phyloP scores from a whole-genome alignment of 1,140 invertebrate genomes.

The Cherax destructor region DNA sequence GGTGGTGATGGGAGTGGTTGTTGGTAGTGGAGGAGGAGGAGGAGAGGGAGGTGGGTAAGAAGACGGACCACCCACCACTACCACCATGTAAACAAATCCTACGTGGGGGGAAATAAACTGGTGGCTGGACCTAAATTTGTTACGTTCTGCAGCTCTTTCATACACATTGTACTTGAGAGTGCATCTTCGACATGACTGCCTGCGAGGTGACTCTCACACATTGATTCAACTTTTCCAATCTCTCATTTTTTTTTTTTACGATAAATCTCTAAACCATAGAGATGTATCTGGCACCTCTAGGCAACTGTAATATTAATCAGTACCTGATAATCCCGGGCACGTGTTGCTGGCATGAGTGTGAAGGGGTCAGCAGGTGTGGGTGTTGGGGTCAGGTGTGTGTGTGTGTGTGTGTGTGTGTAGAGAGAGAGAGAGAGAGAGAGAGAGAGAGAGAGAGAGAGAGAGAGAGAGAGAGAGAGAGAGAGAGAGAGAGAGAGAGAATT shows the following conservation, averaged over 20 bases:
- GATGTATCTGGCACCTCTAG: not conserved
- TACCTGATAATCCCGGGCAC: not conserved
- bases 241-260: too few relatives aligned
- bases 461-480: too few relatives aligned
- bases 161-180: not conserved
- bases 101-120: not conserved
- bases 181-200: too few relatives aligned
- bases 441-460: too few relatives aligned
- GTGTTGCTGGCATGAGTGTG: not conserved
- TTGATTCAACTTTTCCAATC: too few relatives aligned
- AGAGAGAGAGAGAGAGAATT: too few relatives aligned
- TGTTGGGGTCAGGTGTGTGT: not conserved
- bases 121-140: not conserved
- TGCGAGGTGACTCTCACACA: too few relatives aligned
- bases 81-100: not conserved
- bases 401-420: too few relatives aligned
- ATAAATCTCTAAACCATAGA: too few relatives aligned
- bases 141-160: not conserved
- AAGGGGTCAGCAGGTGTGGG: not conserved
- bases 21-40: too few relatives aligned
- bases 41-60: not conserved
- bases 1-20: too few relatives aligned
- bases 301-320: not conserved
- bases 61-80: not conserved
- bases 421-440: too few relatives aligned